Conservation (phyloP, 1,140 invertebrate genomes). For the Drosophila willistoni region DNA sequence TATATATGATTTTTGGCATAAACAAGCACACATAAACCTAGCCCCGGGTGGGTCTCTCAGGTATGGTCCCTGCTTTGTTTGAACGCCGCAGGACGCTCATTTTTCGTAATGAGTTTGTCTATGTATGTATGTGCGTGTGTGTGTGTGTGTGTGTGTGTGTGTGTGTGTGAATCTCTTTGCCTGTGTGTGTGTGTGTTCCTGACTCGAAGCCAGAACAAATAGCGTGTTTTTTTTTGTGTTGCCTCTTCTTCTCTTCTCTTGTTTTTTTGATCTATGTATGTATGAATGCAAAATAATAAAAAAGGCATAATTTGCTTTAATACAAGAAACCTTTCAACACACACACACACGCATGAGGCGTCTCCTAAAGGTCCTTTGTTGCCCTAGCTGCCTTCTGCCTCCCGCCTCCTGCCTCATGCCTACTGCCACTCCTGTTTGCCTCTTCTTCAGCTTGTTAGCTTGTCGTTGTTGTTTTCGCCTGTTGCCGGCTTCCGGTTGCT, state of each 20-base stretch:
- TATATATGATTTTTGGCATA: constrained; percentile 74
- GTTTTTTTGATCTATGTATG: constrained; percentile 55
- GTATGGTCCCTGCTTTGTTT: constrained; percentile 70
- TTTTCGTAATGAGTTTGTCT: constrained; percentile 80
- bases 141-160: constrained; percentile 38
- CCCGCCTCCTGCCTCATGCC: neutral
- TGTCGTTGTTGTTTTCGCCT: constrained; percentile 38
- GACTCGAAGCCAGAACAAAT: constrained; percentile 6
- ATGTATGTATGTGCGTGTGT: constrained; percentile 33
- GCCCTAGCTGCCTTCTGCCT: neutral
- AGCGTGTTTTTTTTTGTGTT: neutral
- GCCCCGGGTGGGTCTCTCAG: constrained; percentile 39
- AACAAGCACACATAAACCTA: constrained; percentile 60
- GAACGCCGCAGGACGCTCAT: constrained; percentile 79
- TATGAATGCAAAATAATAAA: constrained; percentile 45
- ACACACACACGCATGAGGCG: constrained; percentile 18
- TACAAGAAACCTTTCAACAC: constrained; percentile 51
- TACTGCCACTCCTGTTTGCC: neutral
- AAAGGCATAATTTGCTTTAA: constrained; percentile 67
- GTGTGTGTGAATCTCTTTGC: constrained; percentile 3
- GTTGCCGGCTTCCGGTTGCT: constrained; percentile 66
- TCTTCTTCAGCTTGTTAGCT: constrained; percentile 56
- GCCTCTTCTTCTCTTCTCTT: constrained; percentile 60
- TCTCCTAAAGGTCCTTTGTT: constrained; percentile 7
- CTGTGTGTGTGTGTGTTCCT: constrained; percentile 36